phyloP scores from a whole-genome alignment of 2,888 invertebrate species.

The Rotaria socialis region DNA sequence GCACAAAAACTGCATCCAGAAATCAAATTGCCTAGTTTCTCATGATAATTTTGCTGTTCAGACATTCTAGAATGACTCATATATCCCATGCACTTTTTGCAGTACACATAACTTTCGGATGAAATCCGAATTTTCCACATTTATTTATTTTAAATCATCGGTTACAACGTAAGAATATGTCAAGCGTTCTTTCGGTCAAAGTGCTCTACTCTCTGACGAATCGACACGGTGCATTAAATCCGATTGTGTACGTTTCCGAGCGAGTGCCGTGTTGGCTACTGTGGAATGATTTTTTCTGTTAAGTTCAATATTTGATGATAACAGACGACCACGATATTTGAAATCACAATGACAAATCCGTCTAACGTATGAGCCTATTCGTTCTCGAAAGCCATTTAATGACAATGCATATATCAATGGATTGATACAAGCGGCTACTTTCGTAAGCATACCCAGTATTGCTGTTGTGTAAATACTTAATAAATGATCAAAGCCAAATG shows the following conservation, averaged over 20 bases:
- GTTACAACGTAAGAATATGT: too few species aligned
- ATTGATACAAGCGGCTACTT: constrained; percentile 41
- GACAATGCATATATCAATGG: constrained; percentile 43
- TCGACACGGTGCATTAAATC: neutral
- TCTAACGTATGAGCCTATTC: neutral
- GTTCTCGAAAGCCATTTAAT: constrained; percentile 26
- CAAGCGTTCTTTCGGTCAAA: too few species aligned
- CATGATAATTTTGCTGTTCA: too few species aligned
- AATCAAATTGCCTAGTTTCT: too few species aligned
- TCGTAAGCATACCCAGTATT: constrained; percentile 40
- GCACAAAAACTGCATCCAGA: too few species aligned
- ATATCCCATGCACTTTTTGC: too few species aligned
- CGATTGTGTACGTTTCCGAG: neutral
- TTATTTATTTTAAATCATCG: too few species aligned
- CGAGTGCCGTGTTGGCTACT: neutral
- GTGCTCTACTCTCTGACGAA: too few species aligned
- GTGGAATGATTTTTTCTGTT: neutral
- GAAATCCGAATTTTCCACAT: too few species aligned
- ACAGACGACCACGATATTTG: too few species aligned
- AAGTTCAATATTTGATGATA: neutral
- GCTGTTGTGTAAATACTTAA: constrained; percentile 40
- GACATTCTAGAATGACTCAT: too few species aligned
- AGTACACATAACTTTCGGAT: too few species aligned
- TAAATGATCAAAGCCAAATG: neutral
- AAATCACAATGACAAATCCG: neutral